Conservation (phyloP, 2,797 vertebrate genomes). For the Mormyrops attenuatus region DNA sequence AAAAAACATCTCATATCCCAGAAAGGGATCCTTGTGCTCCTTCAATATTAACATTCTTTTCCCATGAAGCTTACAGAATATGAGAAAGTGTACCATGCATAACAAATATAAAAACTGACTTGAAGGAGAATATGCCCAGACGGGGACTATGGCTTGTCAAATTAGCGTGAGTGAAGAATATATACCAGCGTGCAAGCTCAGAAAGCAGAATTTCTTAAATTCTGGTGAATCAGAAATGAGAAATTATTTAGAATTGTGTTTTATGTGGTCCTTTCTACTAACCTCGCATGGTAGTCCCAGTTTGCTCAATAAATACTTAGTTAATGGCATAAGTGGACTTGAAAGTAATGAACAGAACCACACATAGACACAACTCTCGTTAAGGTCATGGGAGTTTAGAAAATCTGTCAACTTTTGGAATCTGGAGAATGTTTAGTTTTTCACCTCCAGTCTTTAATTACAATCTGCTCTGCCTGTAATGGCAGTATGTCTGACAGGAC, state of each 20-base stretch:
- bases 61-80: not conserved
- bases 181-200: constrained; percentile 19
- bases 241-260: not conserved
- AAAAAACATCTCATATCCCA: not conserved
- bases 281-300: not conserved
- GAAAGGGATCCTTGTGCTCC: not conserved
- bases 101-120: not conserved
- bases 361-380: constrained; percentile 22
- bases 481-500: constrained; percentile 54
- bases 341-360: constrained; percentile 1
- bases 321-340: not conserved
- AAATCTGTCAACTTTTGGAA: constrained; percentile 3
- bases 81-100: not conserved
- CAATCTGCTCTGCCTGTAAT: constrained; percentile 41
- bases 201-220: constrained; percentile 28
- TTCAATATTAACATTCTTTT: not conserved
- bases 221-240: not conserved
- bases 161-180: not conserved
- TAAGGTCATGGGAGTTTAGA: constrained; percentile 40
- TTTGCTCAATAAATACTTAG: not conserved
- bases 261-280: not conserved
- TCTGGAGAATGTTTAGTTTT: constrained; percentile 26
- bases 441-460: constrained; percentile 54
- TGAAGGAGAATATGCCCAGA: not conserved
- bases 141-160: not conserved